These are phyloP conservation scores for Myotis findleyi DNA, from an alignment of 2,797 vertebrate genomes.

Conservation along the genomic window DNA sequence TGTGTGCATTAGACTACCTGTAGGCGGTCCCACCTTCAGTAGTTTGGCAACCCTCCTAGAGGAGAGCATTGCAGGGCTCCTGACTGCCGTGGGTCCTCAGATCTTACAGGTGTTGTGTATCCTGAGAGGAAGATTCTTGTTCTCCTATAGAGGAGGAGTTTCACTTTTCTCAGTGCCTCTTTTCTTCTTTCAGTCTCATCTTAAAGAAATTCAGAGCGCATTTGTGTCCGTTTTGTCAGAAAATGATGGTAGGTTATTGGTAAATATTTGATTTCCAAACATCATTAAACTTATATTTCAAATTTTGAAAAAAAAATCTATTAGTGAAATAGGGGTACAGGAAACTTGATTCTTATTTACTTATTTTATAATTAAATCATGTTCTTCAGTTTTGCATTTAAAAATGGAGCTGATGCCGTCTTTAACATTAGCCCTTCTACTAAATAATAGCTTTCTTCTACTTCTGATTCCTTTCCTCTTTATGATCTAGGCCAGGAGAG, in stretches of 20 bases:
- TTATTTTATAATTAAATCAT: background rate
- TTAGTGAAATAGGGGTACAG: constrained; percentile 1
- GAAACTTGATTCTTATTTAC: background rate
- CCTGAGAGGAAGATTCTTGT: background rate
- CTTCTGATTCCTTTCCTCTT: constrained; percentile 24
- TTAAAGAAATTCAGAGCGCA: constrained; percentile 97
- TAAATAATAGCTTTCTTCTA: background rate
- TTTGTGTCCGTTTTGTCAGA: constrained; percentile 97
- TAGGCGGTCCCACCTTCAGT: background rate
- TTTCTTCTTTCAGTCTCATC: constrained; percentile 90
- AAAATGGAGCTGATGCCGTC: background rate
- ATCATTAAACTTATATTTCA: constrained; percentile 50
- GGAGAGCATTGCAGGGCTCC: too few species aligned
- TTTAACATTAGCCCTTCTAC: background rate
- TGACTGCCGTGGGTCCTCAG: background rate
- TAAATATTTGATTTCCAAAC: constrained; percentile 56
- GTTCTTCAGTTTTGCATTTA: constrained; percentile 27
- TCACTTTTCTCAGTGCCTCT: constrained; percentile 53
- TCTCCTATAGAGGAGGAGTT: background rate
- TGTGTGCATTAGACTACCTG: background rate
- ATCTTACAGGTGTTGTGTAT: background rate
- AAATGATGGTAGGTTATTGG: constrained; percentile 93
- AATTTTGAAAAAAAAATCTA: background rate
- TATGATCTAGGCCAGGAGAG: constrained; percentile 1
- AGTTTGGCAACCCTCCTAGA: background rate